Base-by-base conservation (phyloP, 2,797 vertebrate species). In the Chelon auratus region DNA sequence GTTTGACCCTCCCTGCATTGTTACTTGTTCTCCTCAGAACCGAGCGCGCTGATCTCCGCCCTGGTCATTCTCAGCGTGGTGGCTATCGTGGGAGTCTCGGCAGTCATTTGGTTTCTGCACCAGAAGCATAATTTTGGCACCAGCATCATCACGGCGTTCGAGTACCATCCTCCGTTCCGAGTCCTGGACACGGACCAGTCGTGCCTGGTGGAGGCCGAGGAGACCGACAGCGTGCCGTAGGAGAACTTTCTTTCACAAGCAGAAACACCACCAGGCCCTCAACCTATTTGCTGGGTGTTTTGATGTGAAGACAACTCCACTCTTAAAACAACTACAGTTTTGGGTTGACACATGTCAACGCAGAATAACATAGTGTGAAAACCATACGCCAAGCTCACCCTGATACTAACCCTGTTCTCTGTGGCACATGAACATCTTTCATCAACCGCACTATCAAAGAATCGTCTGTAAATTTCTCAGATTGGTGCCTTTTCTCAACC, bases 161-260 rank as follows among this genome's bases (percentile, higher is more conserved):
- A 94, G 88, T 95, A 95, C 80, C 93, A 94, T 85, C 87, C 93
- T 5, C 90, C 93, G 1, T 89, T 95, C 67, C 90, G 92, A 80
- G 86, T 94, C 15, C 91, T 94, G 52, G 91, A 92, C 26, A 73
- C 81, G 0, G 96, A 97, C 39, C 91, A 92, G 86, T 91, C 93
- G 22, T 89, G 93, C 75, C 92, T 97, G 85, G 93, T 97, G 84
- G 95, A 95, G 63, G 91, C 92, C 0, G 95, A 96, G 83, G 96
- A 97, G 83, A 93, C 92, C 0, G 93, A 95, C 33, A 90, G 91
- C 47, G 50, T 69, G 30, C 81, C 94, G 0, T 95, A 93, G 83
- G 53, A 80, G 47, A 47, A 62, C 48, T 11, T 37, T 33, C 14
- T 59, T 62, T 20, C 54, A 40, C 36, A 58, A 20, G 18, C 18